phyloP scores from a whole-genome alignment of 2,113 vertebrate genomes.

The Ammodytes marinus region DNA sequence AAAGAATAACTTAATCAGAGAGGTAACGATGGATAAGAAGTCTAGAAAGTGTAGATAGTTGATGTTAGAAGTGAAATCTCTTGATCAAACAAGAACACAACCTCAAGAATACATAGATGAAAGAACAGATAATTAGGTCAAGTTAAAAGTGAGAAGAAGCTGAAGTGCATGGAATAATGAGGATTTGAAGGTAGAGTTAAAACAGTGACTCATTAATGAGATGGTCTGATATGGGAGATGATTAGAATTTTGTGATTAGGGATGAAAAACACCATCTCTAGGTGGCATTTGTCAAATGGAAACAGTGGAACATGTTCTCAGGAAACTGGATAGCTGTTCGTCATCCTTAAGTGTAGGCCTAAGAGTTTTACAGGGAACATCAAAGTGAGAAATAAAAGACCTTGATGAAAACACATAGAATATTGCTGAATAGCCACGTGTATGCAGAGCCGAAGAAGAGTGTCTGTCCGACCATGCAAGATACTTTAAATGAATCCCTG shows the following conservation, averaged over 20 bases:
- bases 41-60: not conserved
- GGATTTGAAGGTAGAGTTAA: not conserved
- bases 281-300: not conserved
- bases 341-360: not conserved
- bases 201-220: slow-evolving; percentile 1
- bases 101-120: not conserved
- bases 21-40: not conserved
- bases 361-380: not conserved
- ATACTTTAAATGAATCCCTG: not conserved
- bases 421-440: not conserved
- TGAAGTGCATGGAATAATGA: not conserved
- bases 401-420: not conserved
- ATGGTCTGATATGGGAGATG: not conserved
- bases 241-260: not conserved
- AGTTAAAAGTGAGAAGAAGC: not conserved
- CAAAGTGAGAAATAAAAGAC: too few species aligned
- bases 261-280: not conserved
- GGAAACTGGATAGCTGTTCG: not conserved
- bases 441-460: not conserved
- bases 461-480: not conserved
- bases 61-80: not conserved
- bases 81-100: not conserved
- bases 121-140: not conserved
- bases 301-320: not conserved
- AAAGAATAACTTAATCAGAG: not conserved